These are phyloP conservation scores for Chrysomallon squamiferum DNA, from an alignment of 1,140 invertebrate species.

Conservation along the genomic window DNA sequence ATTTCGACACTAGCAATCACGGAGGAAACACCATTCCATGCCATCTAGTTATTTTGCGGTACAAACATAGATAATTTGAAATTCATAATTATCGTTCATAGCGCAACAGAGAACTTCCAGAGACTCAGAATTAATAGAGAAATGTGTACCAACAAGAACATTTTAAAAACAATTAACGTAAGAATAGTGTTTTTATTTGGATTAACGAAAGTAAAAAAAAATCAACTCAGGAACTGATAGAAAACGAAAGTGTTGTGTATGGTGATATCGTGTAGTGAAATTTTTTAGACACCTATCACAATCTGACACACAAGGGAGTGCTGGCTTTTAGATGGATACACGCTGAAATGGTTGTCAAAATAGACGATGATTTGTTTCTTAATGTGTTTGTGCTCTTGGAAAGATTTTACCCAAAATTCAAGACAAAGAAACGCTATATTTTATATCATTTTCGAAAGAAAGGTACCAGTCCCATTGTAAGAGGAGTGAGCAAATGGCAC, in stretches of 20 bases:
- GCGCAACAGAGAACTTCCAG: slow-evolving; percentile 42
- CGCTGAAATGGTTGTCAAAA: slow-evolving; percentile 78
- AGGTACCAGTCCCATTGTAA: neutral
- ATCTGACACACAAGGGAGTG: slow-evolving; percentile 69
- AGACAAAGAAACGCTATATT: neutral
- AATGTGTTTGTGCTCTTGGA: slow-evolving; percentile 69
- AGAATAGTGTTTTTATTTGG: slow-evolving; percentile 75
- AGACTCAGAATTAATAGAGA: slow-evolving; percentile 41
- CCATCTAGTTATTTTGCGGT: too few relatives aligned
- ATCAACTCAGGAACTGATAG: slow-evolving; percentile 23
- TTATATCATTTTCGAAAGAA: neutral
- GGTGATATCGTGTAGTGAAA: slow-evolving; percentile 54
- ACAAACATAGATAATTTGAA: slow-evolving; percentile 24
- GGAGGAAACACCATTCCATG: too few relatives aligned
- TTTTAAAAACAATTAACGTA: slow-evolving; percentile 22
- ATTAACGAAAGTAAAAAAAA: slow-evolving; percentile 57
- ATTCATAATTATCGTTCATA: slow-evolving; percentile 48
- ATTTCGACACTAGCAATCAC: too few relatives aligned
- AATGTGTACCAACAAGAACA: slow-evolving; percentile 51
- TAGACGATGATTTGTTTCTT: slow-evolving; percentile 85
- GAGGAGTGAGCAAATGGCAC: slow-evolving; percentile 4
- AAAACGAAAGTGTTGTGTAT: slow-evolving; percentile 33
- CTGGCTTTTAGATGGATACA: slow-evolving; percentile 84
- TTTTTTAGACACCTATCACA: slow-evolving; percentile 56
- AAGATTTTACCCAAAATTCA: slow-evolving; percentile 6